Percentiles rank a stretch among this genome's conserved stretches.
Conservation (phyloP, 2,797 vertebrate genomes). For the Molossus alvarezi region DNA sequence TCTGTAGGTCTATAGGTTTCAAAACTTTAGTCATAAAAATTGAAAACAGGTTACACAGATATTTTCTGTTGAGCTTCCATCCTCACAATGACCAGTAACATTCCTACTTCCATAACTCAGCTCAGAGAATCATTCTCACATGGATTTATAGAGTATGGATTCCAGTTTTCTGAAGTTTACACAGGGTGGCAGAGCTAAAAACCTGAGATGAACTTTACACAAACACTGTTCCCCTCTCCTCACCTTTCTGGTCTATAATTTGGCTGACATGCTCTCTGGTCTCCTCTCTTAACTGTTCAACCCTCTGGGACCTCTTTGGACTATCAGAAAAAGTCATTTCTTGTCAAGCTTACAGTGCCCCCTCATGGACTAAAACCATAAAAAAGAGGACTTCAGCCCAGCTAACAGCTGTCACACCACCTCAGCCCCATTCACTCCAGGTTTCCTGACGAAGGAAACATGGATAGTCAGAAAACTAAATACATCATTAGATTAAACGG, state of each 20-base stretch:
- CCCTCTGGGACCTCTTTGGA: neutral
- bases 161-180: neutral
- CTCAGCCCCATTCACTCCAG: neutral
- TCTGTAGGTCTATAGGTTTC: neutral
- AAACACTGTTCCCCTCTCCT: neutral
- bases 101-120: neutral
- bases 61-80: neutral
- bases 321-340: neutral
- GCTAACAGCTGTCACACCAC: neutral
- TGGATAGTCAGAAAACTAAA: neutral
- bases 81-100: neutral
- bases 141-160: neutral
- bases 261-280: neutral
- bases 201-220: neutral
- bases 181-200: neutral
- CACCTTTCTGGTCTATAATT: neutral
- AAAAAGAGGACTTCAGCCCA: neutral
- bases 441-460: neutral
- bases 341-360: neutral
- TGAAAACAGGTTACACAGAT: neutral
- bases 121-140: neutral
- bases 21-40: neutral
- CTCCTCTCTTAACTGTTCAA: neutral
- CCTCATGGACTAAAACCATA: conserved; percentile 12
- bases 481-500: neutral